Evolutionary conservation across 2,888 invertebrate genomes (phyloP).

Genomic region (Temnothorax unifasciatus): DNA sequence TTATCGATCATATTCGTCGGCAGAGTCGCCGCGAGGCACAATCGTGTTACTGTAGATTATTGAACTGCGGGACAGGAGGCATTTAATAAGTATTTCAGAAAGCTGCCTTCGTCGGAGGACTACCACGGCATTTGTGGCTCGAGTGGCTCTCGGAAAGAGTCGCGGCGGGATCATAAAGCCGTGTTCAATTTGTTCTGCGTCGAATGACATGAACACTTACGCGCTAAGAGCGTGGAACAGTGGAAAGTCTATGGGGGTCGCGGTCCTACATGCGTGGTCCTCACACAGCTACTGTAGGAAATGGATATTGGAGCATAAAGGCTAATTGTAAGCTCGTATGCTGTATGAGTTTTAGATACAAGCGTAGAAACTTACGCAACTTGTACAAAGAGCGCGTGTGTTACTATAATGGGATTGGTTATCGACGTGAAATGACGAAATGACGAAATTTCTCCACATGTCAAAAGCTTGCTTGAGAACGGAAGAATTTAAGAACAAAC

Average conservation of each 20-base stretch:
- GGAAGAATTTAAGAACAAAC: not conserved
- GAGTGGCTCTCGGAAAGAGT: slow-evolving; percentile 60
- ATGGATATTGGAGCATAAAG: not conserved
- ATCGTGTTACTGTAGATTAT: slow-evolving; percentile 65
- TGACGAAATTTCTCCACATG: not conserved
- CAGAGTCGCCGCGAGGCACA: slow-evolving; percentile 42
- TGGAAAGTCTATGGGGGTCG: slow-evolving; percentile 25
- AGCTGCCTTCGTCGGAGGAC: slow-evolving; percentile 56
- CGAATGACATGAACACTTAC: slow-evolving; percentile 62
- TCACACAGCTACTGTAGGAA: slow-evolving; percentile 3
- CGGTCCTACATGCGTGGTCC: slow-evolving; percentile 13
- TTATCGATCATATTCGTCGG: slow-evolving; percentile 66
- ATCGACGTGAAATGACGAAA: not conserved
- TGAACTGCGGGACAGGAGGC: slow-evolving; percentile 40
- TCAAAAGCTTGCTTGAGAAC: not conserved
- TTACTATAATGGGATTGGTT: not conserved
- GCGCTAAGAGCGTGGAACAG: slow-evolving; percentile 38
- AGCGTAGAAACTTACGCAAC: not conserved
- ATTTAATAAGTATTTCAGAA: slow-evolving; percentile 68
- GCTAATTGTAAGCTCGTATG: slow-evolving; percentile 22
- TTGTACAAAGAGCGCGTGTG: slow-evolving; percentile 13
- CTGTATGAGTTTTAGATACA: not conserved
- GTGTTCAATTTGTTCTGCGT: slow-evolving; percentile 70
- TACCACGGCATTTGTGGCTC: slow-evolving; percentile 34
- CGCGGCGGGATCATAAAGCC: slow-evolving; percentile 68